Evolutionary conservation across 1,140 invertebrate genomes (phyloP).

Genomic region (Dufourea novaeangliae): DNA sequence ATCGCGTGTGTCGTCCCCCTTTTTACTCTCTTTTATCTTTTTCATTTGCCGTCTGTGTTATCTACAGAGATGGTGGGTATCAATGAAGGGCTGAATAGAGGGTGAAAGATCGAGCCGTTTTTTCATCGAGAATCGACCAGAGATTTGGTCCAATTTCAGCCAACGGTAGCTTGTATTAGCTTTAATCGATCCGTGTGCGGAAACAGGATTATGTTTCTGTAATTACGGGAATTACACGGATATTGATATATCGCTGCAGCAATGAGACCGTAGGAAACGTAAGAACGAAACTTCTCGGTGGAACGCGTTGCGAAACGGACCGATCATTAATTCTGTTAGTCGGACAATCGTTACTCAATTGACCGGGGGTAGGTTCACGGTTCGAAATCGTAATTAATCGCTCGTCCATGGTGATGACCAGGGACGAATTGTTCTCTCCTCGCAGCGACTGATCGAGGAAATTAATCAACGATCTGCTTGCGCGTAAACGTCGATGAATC

Average conservation of each 20-base stretch:
- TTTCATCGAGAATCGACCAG: not conserved
- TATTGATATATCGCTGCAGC: too few relatives aligned
- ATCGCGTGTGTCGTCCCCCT: too few relatives aligned
- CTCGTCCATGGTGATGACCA: constrained; percentile 18
- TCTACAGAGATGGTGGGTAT: not conserved
- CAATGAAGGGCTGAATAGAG: not conserved
- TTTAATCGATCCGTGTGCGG: constrained; percentile 9
- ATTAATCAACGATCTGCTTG: constrained; percentile 60
- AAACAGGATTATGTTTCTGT: too few relatives aligned
- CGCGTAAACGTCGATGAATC: constrained; percentile 26
- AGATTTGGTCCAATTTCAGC: constrained; percentile 3
- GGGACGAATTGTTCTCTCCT: constrained; percentile 40
- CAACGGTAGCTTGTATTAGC: constrained; percentile 27
- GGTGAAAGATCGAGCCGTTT: constrained; percentile 5
- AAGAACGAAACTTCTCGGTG: not conserved
- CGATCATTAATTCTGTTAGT: constrained; percentile 37
- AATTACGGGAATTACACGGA: too few relatives aligned
- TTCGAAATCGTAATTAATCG: constrained; percentile 47
- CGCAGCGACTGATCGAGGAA: constrained; percentile 42
- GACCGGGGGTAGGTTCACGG: constrained; percentile 10
- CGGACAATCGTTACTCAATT: constrained; percentile 35
- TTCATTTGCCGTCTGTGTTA: constrained; percentile 9
- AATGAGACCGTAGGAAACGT: too few relatives aligned
- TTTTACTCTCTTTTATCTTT: constrained; percentile 12
- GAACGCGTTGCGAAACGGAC: constrained; percentile 3